Conservation (phyloP, 2,797 vertebrate genomes). For the Macrochelys suwanniensis region DNA sequence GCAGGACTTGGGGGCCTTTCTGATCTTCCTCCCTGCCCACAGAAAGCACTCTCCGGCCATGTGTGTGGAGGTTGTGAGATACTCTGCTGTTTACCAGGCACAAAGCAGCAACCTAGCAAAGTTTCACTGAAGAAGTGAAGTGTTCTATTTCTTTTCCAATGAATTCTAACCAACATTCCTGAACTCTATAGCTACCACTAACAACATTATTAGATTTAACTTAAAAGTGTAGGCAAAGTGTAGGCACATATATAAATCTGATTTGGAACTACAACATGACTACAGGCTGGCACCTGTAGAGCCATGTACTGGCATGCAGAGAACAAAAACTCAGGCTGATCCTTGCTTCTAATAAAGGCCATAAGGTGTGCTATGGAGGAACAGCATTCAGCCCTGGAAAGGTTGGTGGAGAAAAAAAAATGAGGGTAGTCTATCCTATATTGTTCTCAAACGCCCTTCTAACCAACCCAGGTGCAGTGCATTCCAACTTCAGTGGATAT, state of each 20-base stretch:
- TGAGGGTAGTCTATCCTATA: not conserved
- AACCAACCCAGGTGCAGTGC: not conserved
- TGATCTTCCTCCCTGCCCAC: not conserved
- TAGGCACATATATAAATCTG: not conserved
- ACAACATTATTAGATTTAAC: not conserved
- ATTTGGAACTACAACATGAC: not conserved
- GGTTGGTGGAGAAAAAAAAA: not conserved
- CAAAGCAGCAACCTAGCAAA: not conserved
- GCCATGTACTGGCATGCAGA: not conserved
- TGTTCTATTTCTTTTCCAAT: fast-evolving
- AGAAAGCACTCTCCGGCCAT: not conserved
- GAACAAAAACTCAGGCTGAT: not conserved
- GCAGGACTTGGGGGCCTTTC: not conserved
- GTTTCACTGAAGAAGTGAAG: not conserved
- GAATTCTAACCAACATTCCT: not conserved
- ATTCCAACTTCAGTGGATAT: not conserved
- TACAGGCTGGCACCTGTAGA: not conserved
- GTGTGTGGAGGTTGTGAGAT: not conserved
- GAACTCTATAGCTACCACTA: not conserved
- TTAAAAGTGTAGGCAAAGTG: not conserved
- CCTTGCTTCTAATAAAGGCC: not conserved
- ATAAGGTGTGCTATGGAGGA: not conserved
- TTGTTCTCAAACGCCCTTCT: not conserved
- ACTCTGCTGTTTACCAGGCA: not conserved
- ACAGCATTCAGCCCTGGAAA: not conserved